Evolutionary conservation across 2,113 vertebrate genomes (phyloP), one percentile per base, ranked within the genome.

Genomic region (Clarias magur): DNA sequence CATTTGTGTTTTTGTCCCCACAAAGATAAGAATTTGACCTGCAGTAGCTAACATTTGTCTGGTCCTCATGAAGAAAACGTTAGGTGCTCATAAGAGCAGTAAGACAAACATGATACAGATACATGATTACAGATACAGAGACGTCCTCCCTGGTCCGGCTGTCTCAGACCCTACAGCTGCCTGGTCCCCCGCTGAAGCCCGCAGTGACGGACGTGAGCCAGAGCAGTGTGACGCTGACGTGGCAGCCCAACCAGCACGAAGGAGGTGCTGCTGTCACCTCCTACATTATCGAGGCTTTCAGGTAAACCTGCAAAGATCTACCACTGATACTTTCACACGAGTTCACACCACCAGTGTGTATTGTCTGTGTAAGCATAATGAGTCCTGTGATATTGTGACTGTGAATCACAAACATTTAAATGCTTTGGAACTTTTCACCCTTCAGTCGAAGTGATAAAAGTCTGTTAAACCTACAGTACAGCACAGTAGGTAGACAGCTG

Each of bases 221-320:
- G 75, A 97, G 93, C 93, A 97, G 96, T 0, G 94, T 99, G 75
- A 98, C 97, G 21, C 94, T 99, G 89, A 97, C 94, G 81, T 99
- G 98, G 98, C 96, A 97, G 92, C 95, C 96, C 79, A 97, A 93
- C 4, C 91, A 93, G 1, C 94, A 96, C 27, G 93, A 94, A 0
- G 91, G 94, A 10, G 96, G 94, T 0, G 91, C 94, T 0, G 85
- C 93, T 0, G 95, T 95, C 87, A 96, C 95, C 53, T 97, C 97
- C 15, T 99, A 99, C 89, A 88, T 98, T 10, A 97, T 99, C 27
- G 98, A 99, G 91, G 97, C 97, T 42, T 99, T 99, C 95, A 99
- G 98, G 98, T 99, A 95, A 30, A 65, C 3, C 30, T 60, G 56
- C 83, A 25, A 84, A 38, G 34, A 34, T 48, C 48, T 62, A 62